These are phyloP conservation scores for Uropetala carovei DNA, from an alignment of 2,888 invertebrate species.

Conservation along the genomic window DNA sequence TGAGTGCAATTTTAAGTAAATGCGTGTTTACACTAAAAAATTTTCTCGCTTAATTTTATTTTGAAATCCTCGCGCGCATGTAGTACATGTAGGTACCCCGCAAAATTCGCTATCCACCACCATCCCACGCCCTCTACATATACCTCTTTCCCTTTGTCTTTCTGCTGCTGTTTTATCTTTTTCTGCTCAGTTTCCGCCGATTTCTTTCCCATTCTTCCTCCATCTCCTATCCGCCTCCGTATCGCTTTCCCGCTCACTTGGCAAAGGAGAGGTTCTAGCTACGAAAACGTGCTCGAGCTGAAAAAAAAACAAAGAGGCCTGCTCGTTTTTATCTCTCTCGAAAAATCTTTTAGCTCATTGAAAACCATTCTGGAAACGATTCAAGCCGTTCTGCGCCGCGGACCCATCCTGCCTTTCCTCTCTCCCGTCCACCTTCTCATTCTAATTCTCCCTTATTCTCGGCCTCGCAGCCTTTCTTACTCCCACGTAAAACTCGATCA, in stretches of 20 bases:
- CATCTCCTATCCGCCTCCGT: no score
- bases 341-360: conserved; percentile 33
- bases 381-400: background rate
- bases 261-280: background rate
- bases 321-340: conserved; percentile 11
- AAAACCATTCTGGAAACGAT: conserved; percentile 34
- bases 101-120: background rate
- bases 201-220: no score
- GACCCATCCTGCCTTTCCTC: conserved; percentile 4
- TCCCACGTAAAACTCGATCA: background rate
- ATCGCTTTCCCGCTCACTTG: no score
- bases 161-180: no score
- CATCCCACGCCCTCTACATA: background rate
- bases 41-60: no score
- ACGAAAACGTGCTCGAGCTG: background rate
- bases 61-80: no score
- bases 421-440: background rate
- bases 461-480: background rate
- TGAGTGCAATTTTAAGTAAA: no score
- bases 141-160: background rate
- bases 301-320: conserved; percentile 36
- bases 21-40: no score
- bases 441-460: background rate
- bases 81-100: no score
- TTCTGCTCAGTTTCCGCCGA: no score